Evolutionary conservation across 2,797 vertebrate genomes (phyloP).

Genomic region (Chromobotia macracanthus): DNA sequence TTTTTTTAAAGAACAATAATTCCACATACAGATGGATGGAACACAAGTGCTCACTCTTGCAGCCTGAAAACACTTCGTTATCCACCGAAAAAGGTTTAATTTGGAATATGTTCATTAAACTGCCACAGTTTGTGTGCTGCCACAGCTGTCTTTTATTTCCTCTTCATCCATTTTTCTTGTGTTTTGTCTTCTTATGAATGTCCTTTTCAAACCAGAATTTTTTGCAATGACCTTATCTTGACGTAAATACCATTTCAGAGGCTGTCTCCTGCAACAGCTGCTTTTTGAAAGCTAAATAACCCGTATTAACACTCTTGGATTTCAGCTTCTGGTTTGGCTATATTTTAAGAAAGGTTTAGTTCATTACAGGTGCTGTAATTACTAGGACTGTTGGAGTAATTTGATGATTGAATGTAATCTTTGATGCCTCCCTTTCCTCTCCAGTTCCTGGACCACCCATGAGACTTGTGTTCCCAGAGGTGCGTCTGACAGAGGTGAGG

Average conservation of each 20-base stretch:
- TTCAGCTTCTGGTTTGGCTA: slow-evolving; percentile 10
- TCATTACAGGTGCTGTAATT: slow-evolving; percentile 19
- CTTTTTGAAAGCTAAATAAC: slow-evolving; percentile 35
- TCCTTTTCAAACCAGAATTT: slow-evolving; percentile 30
- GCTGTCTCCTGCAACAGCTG: slow-evolving; percentile 9
- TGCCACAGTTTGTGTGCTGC: slow-evolving; percentile 28
- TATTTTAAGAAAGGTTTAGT: background rate
- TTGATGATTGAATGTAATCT: slow-evolving; percentile 14
- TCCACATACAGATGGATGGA: background rate
- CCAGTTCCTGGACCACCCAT: slow-evolving; percentile 89
- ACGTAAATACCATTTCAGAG: slow-evolving; percentile 43
- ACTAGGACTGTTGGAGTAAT: slow-evolving; percentile 20
- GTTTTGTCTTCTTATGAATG: slow-evolving; percentile 33
- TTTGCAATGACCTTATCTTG: slow-evolving; percentile 45
- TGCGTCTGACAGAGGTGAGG: slow-evolving; percentile 85
- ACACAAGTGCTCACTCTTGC: background rate
- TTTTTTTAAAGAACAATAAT: background rate
- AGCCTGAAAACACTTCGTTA: slow-evolving; percentile 27
- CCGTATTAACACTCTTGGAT: slow-evolving; percentile 16
- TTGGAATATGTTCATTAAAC: slow-evolving; percentile 38
- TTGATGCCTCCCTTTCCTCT: background rate
- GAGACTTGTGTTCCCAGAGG: slow-evolving; percentile 92
- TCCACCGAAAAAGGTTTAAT: slow-evolving; percentile 23
- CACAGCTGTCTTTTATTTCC: slow-evolving; percentile 14
- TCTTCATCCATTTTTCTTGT: slow-evolving; percentile 12